Base-by-base conservation (phyloP, 2,113 vertebrate genomes). In the Nothocercus julius region DNA sequence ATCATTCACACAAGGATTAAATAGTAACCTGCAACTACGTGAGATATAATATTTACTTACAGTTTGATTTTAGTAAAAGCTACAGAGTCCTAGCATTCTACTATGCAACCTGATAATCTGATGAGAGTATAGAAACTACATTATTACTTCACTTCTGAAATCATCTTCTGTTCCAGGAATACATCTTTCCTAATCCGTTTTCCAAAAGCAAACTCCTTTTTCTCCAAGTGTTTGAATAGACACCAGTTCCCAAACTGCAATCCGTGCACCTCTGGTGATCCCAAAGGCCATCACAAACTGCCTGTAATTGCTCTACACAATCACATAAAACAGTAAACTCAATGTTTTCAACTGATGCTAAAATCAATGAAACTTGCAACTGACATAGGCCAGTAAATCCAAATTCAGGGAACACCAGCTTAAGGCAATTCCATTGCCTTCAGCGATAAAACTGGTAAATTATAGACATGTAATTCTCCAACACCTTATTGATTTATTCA, bases 1-100 rank as follows among this genome's bases (percentile, higher is more conserved):
- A 94, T 69, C 70, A 87, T 36, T 68, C 10, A 19, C 2, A 13
- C 68, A 84, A 78, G 75, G 92, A 88, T 96, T 93, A 96, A 93
- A 95, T 77, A 96, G 80, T 94, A 96, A 88, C 85, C 56, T 73
- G 36, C 21, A 87, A 91, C 21, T 34, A 62, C 66, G 61, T 78
- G 51, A 64, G 68, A 66, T 28, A 61, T 17, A 45, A 9, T 72
- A 54, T 54, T 80, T 28, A 17, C 47, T 49, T 85, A 28, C 13
- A 54, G 58, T 54, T 82, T 45, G 24, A 19, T 28, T 88, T 64
- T n/a, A 89, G n/a, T 47, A 70, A 34, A 67, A 54, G 32, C 51
- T 79, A 25, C 91, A 86, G 38, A 87, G 75, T 68, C 74, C 47
- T n/a, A 75, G 13, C 6, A 21, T 64, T 61, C 72, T 76, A 27